Base-by-base conservation (phyloP, 2,113 vertebrate genomes). In the Mustela nigripes region DNA sequence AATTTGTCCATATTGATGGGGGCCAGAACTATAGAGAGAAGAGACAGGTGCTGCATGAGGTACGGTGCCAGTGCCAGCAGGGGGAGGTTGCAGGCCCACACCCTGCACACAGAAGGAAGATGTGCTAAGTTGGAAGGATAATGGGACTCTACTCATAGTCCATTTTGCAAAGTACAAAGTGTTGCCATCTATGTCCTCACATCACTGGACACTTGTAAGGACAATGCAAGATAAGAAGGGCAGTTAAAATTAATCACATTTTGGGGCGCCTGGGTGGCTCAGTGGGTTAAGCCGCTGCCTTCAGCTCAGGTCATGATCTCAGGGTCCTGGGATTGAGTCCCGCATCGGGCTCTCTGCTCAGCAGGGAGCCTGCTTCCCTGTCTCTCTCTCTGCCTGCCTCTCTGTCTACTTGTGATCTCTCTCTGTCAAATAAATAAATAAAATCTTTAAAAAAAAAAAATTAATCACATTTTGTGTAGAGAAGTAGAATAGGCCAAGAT, bases 11-110 rank as follows among this genome's bases (percentile, higher is more conserved):
- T 36, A 7, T 98, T 98, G 86, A 98, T 19, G 56, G 96, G 80
- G 36, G 97, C 79, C 82, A 98, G 8, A 33, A 21, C 98, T 98
- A 69, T 4, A 71, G 56, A 92, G 79, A 95, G 48, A 73, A 42
- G 5, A 24, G 28, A 78, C 45, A 74, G 28, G 15, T 0, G 11
- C 3, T 3, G 4, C 7, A 8, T 56, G 31, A 87, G 36, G 36
- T 15, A 10, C 10, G 26, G 11, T 26, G n/a, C 31, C 15, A 31
- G 31, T 16, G n/a, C 21, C 3, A 16, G 26, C 15, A 5, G 36
- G 63, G 67, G 16, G 36, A 7, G 62, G n/a, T n/a, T 0, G 9
- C 42, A 24, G 36, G 71, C 19, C 91, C 10, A 8, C n/a, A 19
- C 69, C 58, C 42, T 50, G 21, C 18, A 22, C 60, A 18, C 21